phyloP scores from a whole-genome alignment of 2,113 vertebrate species.

The Crotalus viridis region DNA sequence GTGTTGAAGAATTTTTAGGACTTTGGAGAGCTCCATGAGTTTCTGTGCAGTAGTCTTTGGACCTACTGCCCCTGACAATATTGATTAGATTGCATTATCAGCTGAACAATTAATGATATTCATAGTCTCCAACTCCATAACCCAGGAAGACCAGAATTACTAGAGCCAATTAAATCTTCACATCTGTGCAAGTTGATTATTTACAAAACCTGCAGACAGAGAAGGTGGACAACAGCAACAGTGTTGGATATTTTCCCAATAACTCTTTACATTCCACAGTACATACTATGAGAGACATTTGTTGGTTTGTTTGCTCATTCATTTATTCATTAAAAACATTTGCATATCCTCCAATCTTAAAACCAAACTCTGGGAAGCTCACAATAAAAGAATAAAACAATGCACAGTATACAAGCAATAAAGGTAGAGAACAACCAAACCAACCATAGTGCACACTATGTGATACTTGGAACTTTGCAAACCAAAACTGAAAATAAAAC shows the following conservation, averaged over 20 bases:
- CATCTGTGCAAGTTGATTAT: neutral
- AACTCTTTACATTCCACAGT: neutral
- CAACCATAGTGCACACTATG: neutral
- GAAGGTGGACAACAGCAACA: neutral
- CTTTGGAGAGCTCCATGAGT: constrained; percentile 56
- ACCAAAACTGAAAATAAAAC: neutral
- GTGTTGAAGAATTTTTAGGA: constrained; percentile 44
- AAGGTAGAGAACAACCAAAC: neutral
- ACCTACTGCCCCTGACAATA: neutral
- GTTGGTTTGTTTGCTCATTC: neutral
- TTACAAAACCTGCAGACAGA: neutral
- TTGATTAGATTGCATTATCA: neutral
- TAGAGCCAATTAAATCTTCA: constrained; percentile 33
- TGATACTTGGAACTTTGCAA: neutral
- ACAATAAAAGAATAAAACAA: neutral
- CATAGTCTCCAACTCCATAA: neutral
- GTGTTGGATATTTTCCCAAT: neutral
- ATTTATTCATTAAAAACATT: neutral
- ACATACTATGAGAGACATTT: too few relatives aligned
- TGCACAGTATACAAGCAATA: neutral
- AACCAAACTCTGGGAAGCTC: neutral
- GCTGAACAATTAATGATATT: constrained; percentile 19
- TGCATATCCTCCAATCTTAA: neutral
- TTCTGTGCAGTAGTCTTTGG: neutral
- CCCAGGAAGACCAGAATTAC: constrained; percentile 12